A percentile compares a stretch with the other conserved stretches of the same genome.
Conservation (phyloP, 2,888 invertebrate species). For the Synanthedon formicaeformis region DNA sequence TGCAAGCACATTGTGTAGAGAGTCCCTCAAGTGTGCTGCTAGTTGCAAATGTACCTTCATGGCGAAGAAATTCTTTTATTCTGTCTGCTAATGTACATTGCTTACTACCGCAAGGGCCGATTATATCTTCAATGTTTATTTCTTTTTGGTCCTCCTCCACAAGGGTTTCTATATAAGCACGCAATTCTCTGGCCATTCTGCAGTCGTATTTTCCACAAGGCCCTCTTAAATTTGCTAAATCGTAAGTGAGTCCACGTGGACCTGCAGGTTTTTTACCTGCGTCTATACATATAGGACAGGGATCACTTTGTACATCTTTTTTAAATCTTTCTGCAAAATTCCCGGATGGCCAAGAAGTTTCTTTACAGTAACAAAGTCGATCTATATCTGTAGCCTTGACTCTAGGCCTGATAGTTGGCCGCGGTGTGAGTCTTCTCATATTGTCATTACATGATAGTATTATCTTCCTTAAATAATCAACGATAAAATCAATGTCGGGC, state of each 20-base stretch:
- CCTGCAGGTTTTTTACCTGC: slow-evolving; percentile 24
- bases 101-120: slow-evolving; percentile 59
- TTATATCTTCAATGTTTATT: slow-evolving; percentile 38
- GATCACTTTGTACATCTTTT: slow-evolving; percentile 33
- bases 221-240: slow-evolving; percentile 54
- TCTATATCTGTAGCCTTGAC: slow-evolving; percentile 58
- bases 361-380: slow-evolving; percentile 50
- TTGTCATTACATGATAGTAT: slow-evolving; percentile 60
- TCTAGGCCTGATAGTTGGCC: slow-evolving; percentile 45
- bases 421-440: slow-evolving; percentile 60
- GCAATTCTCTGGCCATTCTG: slow-evolving; percentile 49
- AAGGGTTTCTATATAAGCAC: slow-evolving; percentile 50
- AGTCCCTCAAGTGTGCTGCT: slow-evolving; percentile 32
- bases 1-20: slow-evolving; percentile 55
- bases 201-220: slow-evolving; percentile 58
- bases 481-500: slow-evolving; percentile 48
- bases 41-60: slow-evolving; percentile 39
- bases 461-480: slow-evolving; percentile 54
- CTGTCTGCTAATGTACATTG: slow-evolving; percentile 47
- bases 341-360: slow-evolving; percentile 48
- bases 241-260: slow-evolving; percentile 27
- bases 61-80: slow-evolving; percentile 47
- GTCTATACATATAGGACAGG: slow-evolving; percentile 47
- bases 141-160: slow-evolving; percentile 48
- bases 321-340: slow-evolving; percentile 45